phyloP scores from a whole-genome alignment of 2,113 vertebrate species.

The Ceyx melanurus region DNA sequence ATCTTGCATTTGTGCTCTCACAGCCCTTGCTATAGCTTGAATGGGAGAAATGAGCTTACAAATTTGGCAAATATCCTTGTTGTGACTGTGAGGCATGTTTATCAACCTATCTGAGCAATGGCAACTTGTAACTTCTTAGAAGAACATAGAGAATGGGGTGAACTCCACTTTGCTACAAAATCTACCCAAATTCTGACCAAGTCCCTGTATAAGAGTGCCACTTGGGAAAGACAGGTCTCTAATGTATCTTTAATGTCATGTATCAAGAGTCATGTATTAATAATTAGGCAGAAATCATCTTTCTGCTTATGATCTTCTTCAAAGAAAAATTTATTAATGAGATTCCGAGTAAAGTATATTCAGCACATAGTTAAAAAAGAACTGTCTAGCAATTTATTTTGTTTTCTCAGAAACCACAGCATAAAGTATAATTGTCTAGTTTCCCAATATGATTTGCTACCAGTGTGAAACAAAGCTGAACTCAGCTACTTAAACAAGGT shows the following conservation, averaged over 20 bases:
- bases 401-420: background rate
- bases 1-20: background rate
- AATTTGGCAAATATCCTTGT: background rate
- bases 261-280: background rate
- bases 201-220: accelerated
- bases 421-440: background rate
- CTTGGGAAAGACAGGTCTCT: background rate
- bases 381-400: background rate
- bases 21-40: background rate
- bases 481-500: background rate
- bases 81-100: background rate
- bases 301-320: background rate
- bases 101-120: background rate
- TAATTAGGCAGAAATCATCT: background rate
- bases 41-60: background rate
- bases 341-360: background rate
- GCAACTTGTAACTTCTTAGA: background rate
- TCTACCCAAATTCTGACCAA: background rate
- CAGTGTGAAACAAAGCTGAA: background rate
- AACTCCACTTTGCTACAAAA: background rate
- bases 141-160: background rate
- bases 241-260: background rate
- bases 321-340: background rate
- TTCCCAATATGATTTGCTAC: background rate
- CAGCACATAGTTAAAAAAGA: background rate